A percentile compares a stretch with the other conserved stretches of the same genome.
phyloP scores from a whole-genome alignment of 2,113 vertebrate genomes.

The Sialia sialis region DNA sequence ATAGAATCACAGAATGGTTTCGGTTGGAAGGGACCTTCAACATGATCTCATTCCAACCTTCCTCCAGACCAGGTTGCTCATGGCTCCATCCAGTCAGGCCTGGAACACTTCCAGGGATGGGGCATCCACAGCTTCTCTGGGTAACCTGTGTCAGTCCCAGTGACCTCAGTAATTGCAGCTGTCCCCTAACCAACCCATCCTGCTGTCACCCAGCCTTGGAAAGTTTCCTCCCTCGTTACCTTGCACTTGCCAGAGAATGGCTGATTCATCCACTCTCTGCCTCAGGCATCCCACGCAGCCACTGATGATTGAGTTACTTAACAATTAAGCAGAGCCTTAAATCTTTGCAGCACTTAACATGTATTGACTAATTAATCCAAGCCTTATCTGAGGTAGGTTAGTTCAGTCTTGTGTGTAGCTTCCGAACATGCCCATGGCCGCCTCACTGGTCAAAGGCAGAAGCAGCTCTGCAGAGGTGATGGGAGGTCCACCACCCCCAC shows the following conservation, averaged over 20 bases:
- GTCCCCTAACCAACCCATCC: background rate
- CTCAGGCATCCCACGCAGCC: conserved; percentile 48
- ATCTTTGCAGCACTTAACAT: conserved; percentile 48
- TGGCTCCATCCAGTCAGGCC: background rate
- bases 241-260: background rate
- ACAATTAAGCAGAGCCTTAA: conserved; percentile 40
- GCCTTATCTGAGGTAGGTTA: conserved; percentile 41
- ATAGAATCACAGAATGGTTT: background rate
- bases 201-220: background rate
- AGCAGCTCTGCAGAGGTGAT: background rate
- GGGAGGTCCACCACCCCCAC: background rate
- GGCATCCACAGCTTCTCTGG: background rate
- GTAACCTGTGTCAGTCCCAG: background rate
- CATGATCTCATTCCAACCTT: background rate
- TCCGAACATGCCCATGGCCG: background rate
- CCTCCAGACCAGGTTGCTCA: background rate
- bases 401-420: conserved; percentile 29
- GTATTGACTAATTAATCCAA: conserved; percentile 55
- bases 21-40: background rate
- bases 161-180: background rate
- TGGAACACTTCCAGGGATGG: background rate
- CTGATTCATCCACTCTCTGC: conserved; percentile 37
- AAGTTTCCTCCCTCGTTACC: background rate
- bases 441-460: background rate
- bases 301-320: conserved; percentile 38